phyloP scores from a whole-genome alignment of 2,113 vertebrate species.

The Peromyscus californicus region DNA sequence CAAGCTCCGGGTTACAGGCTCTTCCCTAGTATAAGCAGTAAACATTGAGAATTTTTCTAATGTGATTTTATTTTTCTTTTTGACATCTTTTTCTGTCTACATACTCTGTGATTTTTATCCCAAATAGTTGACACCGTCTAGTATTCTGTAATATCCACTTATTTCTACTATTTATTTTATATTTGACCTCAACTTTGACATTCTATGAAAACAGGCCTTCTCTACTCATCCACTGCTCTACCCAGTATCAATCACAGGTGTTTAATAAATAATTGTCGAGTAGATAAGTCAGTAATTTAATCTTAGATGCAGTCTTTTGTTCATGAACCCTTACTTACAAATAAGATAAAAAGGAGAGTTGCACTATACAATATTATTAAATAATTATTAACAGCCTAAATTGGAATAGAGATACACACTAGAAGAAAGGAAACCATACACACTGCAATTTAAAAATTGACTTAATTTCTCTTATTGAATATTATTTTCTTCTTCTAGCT shows the following conservation, averaged over 20 bases:
- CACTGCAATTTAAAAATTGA: neutral
- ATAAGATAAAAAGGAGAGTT: neutral
- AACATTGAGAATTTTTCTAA: neutral
- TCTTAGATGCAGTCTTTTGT: neutral
- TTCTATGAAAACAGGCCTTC: neutral
- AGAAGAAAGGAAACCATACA: too few relatives aligned
- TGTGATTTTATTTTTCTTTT: neutral
- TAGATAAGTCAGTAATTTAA: neutral
- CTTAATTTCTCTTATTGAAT: neutral
- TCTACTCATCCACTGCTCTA: neutral
- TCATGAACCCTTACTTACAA: neutral
- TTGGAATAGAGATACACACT: neutral
- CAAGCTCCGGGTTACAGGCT: neutral
- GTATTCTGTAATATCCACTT: neutral
- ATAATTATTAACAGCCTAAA: too few relatives aligned
- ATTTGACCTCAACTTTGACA: neutral
- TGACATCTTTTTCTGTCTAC: neutral
- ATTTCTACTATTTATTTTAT: neutral
- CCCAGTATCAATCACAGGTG: neutral
- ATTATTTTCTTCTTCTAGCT: neutral
- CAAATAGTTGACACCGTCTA: neutral
- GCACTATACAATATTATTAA: neutral
- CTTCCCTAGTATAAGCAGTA: neutral
- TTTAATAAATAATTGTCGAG: neutral
- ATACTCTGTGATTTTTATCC: slow-evolving; percentile 2